These are phyloP conservation scores for Drosophila ercepeae DNA, from an alignment of 1,140 invertebrate genomes.

Conservation along the genomic window DNA sequence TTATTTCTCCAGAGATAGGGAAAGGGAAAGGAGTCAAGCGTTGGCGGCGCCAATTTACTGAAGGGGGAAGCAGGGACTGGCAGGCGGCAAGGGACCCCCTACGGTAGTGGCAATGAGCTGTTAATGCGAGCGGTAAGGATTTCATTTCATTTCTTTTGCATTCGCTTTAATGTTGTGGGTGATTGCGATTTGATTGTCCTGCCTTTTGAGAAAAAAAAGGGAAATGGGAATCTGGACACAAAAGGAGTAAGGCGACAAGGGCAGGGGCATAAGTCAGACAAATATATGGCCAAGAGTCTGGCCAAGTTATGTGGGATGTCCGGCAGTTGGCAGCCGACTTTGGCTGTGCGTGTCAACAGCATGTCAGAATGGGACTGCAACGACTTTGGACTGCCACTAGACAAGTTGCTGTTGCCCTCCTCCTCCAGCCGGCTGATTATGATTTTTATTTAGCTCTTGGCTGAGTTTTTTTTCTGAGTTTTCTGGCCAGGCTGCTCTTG, in stretches of 20 bases:
- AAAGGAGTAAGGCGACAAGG: background rate
- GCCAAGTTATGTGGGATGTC: conserved; percentile 69
- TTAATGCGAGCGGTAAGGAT: conserved; percentile 80
- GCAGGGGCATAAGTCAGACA: conserved; percentile 28
- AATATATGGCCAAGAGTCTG: conserved; percentile 47
- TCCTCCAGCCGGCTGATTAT: conserved; percentile 39
- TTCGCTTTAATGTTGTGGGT: conserved; percentile 76
- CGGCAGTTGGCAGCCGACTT: conserved; percentile 65
- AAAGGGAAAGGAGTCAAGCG: conserved; percentile 45
- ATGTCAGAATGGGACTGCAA: conserved; percentile 63
- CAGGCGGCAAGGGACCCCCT: conserved; percentile 50
- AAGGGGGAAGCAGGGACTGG: background rate
- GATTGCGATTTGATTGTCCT: conserved; percentile 76
- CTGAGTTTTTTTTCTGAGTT: conserved; percentile 1
- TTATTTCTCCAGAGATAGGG: conserved; percentile 54
- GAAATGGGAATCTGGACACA: background rate
- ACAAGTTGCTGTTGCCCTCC: conserved; percentile 43
- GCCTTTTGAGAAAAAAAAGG: conserved; percentile 10
- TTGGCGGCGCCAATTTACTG: conserved; percentile 74
- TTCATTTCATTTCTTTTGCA: conserved; percentile 62
- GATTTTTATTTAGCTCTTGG: conserved; percentile 36
- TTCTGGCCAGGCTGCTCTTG: conserved; percentile 26
- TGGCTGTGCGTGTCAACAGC: conserved; percentile 73
- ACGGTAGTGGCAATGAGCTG: conserved; percentile 80
- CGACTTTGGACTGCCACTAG: conserved; percentile 45